Conservation (phyloP, 2,113 vertebrate species). For the Laticauda colubrina region DNA sequence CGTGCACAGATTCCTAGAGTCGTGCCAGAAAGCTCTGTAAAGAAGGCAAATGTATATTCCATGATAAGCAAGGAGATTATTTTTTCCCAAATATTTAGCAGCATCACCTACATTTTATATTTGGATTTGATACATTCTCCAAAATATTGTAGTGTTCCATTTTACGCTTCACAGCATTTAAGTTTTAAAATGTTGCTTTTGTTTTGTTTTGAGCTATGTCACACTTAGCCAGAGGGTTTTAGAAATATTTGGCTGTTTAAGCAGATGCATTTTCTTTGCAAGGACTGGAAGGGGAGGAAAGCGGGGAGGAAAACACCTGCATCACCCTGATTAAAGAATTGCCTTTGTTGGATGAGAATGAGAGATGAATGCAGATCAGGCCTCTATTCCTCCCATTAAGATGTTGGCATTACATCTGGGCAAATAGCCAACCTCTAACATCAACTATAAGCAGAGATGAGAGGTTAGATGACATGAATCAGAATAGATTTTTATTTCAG, state of each 20-base stretch:
- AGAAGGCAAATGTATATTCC: neutral
- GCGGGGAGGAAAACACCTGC: neutral
- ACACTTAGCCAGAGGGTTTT: slow-evolving; percentile 17
- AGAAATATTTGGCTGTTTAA: slow-evolving; percentile 1
- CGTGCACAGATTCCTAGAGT: neutral
- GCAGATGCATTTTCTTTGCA: neutral
- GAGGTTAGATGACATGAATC: neutral
- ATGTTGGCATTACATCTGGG: neutral
- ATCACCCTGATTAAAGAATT: neutral
- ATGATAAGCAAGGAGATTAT: neutral
- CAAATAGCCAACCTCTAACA: neutral
- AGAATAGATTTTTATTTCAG: neutral
- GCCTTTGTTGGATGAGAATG: slow-evolving; percentile 21
- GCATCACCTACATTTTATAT: neutral
- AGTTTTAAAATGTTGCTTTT: neutral
- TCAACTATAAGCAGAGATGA: neutral
- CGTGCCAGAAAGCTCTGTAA: slow-evolving; percentile 1
- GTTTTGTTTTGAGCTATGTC: neutral
- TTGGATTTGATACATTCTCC: neutral
- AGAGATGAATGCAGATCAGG: neutral
- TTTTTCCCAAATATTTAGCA: neutral
- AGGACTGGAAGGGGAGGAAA: too few relatives aligned
- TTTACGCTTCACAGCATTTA: neutral
- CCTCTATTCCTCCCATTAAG: neutral
- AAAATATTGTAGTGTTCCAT: neutral